Percentiles rank a stretch among this genome's conserved stretches.
Conservation (phyloP, 2,113 vertebrate genomes). For the Picathartes gymnocephalus region DNA sequence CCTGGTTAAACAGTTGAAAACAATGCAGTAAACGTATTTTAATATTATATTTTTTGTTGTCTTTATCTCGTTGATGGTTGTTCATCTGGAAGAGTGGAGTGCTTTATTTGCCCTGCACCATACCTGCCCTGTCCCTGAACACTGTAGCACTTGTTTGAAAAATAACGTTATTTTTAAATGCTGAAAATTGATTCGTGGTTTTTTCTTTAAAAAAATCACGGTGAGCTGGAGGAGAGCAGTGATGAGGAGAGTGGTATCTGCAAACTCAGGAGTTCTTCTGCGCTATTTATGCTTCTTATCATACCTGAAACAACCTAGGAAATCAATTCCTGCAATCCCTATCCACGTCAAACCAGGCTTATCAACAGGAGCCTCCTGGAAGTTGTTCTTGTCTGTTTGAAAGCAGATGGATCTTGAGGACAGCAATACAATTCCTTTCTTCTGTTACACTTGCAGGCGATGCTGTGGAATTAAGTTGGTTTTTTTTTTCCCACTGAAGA, state of each 20-base stretch:
- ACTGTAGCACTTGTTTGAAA: background rate
- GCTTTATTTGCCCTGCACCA: background rate
- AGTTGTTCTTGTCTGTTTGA: background rate
- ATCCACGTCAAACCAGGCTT: background rate
- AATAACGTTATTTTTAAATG: background rate
- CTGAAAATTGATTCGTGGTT: background rate
- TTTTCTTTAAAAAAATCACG: background rate
- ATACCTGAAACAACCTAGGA: background rate
- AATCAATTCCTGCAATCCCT: slow-evolving; percentile 13
- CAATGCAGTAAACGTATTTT: background rate
- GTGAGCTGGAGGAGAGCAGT: background rate
- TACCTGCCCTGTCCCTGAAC: accelerated
- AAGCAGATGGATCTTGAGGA: background rate
- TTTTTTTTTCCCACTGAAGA: background rate
- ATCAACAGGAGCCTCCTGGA: background rate
- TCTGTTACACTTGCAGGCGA: background rate
- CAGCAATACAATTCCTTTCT: background rate
- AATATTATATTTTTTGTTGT: background rate
- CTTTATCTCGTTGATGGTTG: background rate
- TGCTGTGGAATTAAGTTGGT: background rate
- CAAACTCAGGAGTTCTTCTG: background rate
- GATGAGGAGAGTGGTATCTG: background rate
- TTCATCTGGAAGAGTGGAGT: background rate
- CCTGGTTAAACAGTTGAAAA: background rate
- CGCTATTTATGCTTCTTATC: background rate